Percentiles rank a stretch among this genome's conserved stretches.
Conservation (phyloP, 2,888 invertebrate genomes). For the Sipha maydis region DNA sequence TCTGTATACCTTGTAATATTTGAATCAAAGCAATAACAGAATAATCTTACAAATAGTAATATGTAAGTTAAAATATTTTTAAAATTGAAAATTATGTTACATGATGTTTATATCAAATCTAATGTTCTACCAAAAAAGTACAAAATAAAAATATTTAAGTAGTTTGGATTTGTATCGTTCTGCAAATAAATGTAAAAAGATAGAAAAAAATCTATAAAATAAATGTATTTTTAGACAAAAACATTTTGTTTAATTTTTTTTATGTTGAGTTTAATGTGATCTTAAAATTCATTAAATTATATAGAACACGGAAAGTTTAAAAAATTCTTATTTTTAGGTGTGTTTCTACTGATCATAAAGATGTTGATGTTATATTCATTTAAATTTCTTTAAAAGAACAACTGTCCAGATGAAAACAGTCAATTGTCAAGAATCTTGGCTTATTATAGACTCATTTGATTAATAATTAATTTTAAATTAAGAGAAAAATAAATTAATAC, state of each 20-base stretch:
- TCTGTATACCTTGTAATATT: neutral
- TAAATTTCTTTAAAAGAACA: no score
- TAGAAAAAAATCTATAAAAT: neutral
- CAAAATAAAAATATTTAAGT: slow-evolving; percentile 28
- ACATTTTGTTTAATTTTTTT: neutral
- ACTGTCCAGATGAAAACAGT: no score
- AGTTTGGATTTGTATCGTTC: slow-evolving; percentile 31
- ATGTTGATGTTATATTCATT: no score
- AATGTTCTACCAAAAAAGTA: slow-evolving; percentile 23
- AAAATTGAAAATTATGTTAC: slow-evolving; percentile 7
- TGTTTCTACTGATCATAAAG: no score
- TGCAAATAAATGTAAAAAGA: neutral
- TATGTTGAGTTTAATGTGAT: neutral
- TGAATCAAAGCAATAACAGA: slow-evolving; percentile 36
- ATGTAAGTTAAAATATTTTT: slow-evolving; percentile 16
- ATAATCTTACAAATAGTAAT: slow-evolving; percentile 20
- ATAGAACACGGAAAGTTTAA: no score
- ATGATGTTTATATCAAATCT: slow-evolving; percentile 18
- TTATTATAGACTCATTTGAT: no score
- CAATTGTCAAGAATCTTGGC: no score
- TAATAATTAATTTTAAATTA: no score
- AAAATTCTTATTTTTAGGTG: no score
- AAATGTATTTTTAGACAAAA: neutral
- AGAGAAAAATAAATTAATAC: no score
- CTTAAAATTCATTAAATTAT: neutral